A percentile compares a stretch with the other conserved stretches of the same genome.
Conservation (phyloP, 2,797 vertebrate species). For the Myotis findleyi region DNA sequence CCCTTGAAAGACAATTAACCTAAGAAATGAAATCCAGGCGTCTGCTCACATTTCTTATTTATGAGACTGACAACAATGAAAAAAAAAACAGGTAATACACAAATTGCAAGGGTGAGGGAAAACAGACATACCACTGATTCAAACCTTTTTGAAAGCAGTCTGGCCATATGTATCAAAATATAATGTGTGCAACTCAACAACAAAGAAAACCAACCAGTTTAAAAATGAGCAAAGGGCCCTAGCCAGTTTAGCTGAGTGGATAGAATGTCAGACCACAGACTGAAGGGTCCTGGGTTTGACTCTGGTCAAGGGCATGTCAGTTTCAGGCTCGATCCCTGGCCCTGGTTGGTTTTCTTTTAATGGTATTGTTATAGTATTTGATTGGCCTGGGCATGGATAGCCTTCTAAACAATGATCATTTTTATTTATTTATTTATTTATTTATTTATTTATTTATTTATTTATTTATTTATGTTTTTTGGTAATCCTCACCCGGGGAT, state of each 20-base stretch:
- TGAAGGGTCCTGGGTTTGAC: too few species aligned
- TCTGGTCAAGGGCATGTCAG: too few species aligned
- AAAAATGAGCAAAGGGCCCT: background rate
- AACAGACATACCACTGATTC: background rate
- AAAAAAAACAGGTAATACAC: background rate
- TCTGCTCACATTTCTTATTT: background rate
- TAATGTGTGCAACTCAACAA: background rate
- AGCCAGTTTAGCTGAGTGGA: too few species aligned
- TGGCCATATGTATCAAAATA: conserved; percentile 23
- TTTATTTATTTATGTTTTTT: background rate
- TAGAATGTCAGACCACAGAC: too few species aligned
- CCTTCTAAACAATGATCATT: conserved; percentile 15
- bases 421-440: background rate
- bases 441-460: too few species aligned
- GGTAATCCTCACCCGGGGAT: too few species aligned
- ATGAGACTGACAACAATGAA: background rate
- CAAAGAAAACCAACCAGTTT: background rate
- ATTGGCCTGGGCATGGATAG: background rate
- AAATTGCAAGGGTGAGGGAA: background rate
- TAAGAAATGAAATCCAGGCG: background rate
- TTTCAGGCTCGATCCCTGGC: too few species aligned
- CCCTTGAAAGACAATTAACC: conserved; percentile 13
- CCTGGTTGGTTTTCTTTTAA: background rate
- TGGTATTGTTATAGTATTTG: background rate
- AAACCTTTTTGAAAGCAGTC: conserved; percentile 20